Evolutionary conservation across 2,888 invertebrate genomes (phyloP), one percentile per base, ranked within the genome.

Genomic region (Tenthredo scrophulariae): DNA sequence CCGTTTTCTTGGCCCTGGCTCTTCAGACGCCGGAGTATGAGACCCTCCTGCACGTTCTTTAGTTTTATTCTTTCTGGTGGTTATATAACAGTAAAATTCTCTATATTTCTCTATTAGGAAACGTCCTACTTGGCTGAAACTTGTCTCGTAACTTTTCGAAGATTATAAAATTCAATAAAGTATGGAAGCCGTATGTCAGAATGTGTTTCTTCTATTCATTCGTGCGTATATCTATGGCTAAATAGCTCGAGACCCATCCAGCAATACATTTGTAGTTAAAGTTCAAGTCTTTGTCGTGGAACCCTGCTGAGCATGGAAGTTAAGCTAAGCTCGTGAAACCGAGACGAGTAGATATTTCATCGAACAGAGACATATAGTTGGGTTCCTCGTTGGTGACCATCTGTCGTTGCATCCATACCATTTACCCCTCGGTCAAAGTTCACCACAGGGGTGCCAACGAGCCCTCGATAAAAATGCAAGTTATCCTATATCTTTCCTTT

Each of bases 361-460:
- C 46, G 67, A 83, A 83, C 43, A 46, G 83, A 83, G 40, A 70
- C 83, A 46, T 43, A 65, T 43, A 26, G 40, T 22, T 62, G 10
- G n/a, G 65, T 40, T 62, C 62, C n/a, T 80, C n/a, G 62, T 37
- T 62, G 80, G 62, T 80, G 40, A 80, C 80, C 80, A 80, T 80
- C 80, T 80, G 80, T 80, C 80, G 62, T 62, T 80, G 80, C 80
- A 62, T 40, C 22, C 18, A 40, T 65, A 46, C 67, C 83, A 29
- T 46, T 83, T 67, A 33, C 83, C 83, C 83, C 70, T 46, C 67
- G 83, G 83, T 83, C 70, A 70, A 67, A 83, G 67, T 65, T 83
- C 83, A 37, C 83, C 83, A 26, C 83, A 70, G 83, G 83, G 83
- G 70, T 83, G 65, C 83, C 46, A 46, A 83, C 83, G 29, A 83